Evolutionary conservation across 92 coral and sea anemone genomes (phyloP).

Genomic region (Siderastrea siderea): DNA sequence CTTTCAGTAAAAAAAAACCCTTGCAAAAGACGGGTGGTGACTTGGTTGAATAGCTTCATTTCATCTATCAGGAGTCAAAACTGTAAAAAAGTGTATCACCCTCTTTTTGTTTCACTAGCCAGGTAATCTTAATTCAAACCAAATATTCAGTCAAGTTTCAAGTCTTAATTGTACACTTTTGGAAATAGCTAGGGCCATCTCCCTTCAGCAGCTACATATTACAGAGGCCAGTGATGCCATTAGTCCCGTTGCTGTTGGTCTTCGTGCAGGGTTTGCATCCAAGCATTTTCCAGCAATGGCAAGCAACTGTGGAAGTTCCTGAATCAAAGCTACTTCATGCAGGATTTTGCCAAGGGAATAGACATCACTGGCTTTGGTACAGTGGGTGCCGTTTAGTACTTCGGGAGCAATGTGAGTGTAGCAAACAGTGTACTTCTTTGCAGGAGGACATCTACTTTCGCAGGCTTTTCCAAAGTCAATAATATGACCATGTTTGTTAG

Average conservation of each 20-base stretch:
- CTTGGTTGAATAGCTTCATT: no score
- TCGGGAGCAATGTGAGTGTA: conserved; percentile 28
- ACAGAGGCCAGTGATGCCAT: conserved; percentile 17
- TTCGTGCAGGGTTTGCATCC: not conserved
- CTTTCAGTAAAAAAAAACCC: no score
- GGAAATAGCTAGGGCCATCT: no score
- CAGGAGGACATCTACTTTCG: not conserved
- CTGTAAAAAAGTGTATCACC: no score
- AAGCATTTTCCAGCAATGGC: not conserved
- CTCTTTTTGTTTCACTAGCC: no score
- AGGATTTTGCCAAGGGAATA: conserved; percentile 22
- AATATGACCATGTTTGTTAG: conserved; percentile 10
- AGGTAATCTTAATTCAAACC: no score
- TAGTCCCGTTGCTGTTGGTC: conserved; percentile 11
- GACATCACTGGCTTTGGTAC: conserved; percentile 34
- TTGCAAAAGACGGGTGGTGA: no score
- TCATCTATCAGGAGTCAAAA: no score
- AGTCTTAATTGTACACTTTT: no score
- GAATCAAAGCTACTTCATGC: not conserved
- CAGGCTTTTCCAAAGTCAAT: conserved; percentile 49
- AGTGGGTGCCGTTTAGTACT: conserved; percentile 5
- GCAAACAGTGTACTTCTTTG: not conserved
- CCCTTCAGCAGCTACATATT: not conserved
- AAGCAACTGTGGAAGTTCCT: not conserved
- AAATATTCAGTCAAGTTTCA: no score